Base-by-base conservation (phyloP, 2,797 vertebrate species). In the Tangara arthus region DNA sequence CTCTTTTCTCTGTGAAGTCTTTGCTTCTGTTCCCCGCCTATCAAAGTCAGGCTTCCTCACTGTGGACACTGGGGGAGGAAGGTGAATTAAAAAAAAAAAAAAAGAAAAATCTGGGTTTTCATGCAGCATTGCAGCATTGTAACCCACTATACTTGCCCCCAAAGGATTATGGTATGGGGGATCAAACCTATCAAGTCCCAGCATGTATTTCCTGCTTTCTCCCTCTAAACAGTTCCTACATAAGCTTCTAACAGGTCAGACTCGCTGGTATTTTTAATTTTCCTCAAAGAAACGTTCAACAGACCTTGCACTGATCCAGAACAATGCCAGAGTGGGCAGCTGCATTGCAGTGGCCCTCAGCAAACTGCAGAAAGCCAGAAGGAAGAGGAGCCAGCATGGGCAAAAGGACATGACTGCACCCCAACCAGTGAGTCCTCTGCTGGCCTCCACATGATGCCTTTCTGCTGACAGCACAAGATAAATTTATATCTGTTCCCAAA, bases 301-400 rank as follows among this genome's bases (percentile, higher is more conserved):
- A 99, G 99, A 99, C 87, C 98, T 99, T 76, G 98, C 98, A 82
- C 97, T 99, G 34, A 98, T 99, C 95, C 97, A 97, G 89, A 99
- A 99, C 92, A 99, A 99, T 6, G 98, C 99, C 42, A 98, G 87
- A 91, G 98, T 99, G 82, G 99, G 99, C 91, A 98, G 98, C 88
- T 97, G 98, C 82, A 99, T 99, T 90, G 98, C 99, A 21, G 98
- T 98, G 35, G 98, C 98, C 16, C 97, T 99, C 75, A 98, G 98
- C 77, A 97, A 98, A 69, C 91, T 97, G 26, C 94, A 69, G 49
- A 96, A 87, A 87, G 64, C 75, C 78, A 94, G 60, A 35, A 89
- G 75, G 35, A 85, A 87, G 17, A 14, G 32, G 15, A 90, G 19
- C 14, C 53, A 32, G 44, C 52, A 60, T 87, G 8, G 0, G 12